These are phyloP conservation scores for Luidia sarsii DNA, from an alignment of 53 echinoderm and acorn worm genomes.

Conservation along the genomic window DNA sequence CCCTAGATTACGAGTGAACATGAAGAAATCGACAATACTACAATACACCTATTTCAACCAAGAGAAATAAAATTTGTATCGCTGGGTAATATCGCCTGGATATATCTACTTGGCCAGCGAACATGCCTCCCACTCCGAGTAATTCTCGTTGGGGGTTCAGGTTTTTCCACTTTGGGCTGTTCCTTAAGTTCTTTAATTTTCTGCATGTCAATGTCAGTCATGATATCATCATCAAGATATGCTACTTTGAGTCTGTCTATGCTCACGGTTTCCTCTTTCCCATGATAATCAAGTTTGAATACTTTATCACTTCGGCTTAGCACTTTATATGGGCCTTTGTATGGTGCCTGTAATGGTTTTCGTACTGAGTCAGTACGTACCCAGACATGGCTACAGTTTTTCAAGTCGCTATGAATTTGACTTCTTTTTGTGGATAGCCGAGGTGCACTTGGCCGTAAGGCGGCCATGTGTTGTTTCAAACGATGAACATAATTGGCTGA, in stretches of 20 bases:
- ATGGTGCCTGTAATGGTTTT: constrained; percentile 45
- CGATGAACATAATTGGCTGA: too few relatives aligned
- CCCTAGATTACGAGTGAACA: neutral
- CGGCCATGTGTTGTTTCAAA: constrained; percentile 46
- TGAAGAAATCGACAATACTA: neutral
- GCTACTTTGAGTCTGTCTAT: constrained; percentile 54
- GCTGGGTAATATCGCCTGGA: too few relatives aligned
- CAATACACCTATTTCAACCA: neutral
- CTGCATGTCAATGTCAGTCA: neutral
- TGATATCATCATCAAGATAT: neutral
- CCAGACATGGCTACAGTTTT: constrained; percentile 12
- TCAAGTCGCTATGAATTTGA: constrained; percentile 1
- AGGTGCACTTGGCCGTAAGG: constrained; percentile 15
- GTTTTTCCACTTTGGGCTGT: too few relatives aligned
- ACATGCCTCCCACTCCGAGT: constrained; percentile 2
- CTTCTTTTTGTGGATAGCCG: neutral
- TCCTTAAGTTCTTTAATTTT: neutral
- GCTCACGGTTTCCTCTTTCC: constrained; percentile 26
- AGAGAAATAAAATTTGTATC: too few relatives aligned
- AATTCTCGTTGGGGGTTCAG: neutral
- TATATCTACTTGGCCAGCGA: neutral
- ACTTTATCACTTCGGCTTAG: constrained; percentile 18
- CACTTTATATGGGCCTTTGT: constrained; percentile 36
- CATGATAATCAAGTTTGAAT: constrained; percentile 25
- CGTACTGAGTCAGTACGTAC: constrained; percentile 7